A percentile compares a stretch with the other conserved stretches of the same genome.
Evolutionary conservation across 2,888 invertebrate species (phyloP).

Genomic region (Netelia melanura): DNA sequence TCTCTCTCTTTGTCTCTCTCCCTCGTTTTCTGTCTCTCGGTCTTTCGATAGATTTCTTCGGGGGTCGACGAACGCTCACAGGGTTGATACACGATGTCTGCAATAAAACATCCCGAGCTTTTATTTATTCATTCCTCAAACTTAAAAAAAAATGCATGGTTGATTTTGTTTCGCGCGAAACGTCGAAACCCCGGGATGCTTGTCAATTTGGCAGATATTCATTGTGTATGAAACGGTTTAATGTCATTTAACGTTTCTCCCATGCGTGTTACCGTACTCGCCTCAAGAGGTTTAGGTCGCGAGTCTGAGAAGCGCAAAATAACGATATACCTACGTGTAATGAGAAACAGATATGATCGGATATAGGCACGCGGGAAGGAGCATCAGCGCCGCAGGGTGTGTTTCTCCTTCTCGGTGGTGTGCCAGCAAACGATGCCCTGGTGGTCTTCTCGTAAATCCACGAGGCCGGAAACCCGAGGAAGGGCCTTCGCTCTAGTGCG

Average conservation of each 20-base stretch:
- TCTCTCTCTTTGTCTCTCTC: constrained; percentile 58
- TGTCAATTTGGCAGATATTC: not conserved
- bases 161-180: constrained; percentile 11
- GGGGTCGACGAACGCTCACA: constrained; percentile 48
- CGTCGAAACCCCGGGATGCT: constrained; percentile 61
- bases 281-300: not conserved
- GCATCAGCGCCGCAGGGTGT: constrained; percentile 46
- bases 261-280: constrained; percentile 6
- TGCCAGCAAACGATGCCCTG: constrained; percentile 27
- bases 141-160: not conserved
- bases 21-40: constrained; percentile 56
- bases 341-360: constrained; percentile 78
- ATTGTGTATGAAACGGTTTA: not conserved
- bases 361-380: constrained; percentile 50
- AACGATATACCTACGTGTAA: constrained; percentile 74
- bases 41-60: constrained; percentile 31
- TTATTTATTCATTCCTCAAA: constrained; percentile 16
- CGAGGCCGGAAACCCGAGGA: constrained; percentile 58
- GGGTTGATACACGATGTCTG: constrained; percentile 35
- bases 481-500: constrained; percentile 45
- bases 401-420: constrained; percentile 14
- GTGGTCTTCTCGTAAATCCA: constrained; percentile 64
- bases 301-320: constrained; percentile 69
- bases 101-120: constrained; percentile 28
- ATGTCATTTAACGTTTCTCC: constrained; percentile 10